Conservation (phyloP, 2,888 invertebrate species). For the Synergus umbraculus region DNA sequence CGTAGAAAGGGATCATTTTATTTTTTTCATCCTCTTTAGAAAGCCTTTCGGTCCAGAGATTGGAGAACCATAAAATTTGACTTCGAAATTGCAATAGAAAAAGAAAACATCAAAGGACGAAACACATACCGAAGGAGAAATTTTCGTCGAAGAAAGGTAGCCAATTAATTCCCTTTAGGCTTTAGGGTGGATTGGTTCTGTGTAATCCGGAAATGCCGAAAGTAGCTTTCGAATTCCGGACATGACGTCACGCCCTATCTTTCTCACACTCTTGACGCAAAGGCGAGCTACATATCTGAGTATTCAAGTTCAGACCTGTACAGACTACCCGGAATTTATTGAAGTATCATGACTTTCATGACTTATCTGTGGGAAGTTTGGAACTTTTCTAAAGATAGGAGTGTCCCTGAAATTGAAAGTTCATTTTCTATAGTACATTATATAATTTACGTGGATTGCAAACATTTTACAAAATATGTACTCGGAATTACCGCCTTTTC, state of each 20-base stretch:
- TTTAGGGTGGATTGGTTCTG: slow-evolving; percentile 15
- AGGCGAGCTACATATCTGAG: no score
- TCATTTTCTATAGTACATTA: no score
- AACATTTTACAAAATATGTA: no score
- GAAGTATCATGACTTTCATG: no score
- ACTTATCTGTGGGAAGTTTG: no score
- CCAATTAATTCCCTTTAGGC: slow-evolving; percentile 5
- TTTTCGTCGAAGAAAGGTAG: neutral
- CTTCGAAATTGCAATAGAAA: neutral
- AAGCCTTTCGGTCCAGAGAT: neutral
- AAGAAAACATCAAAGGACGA: neutral
- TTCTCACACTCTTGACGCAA: neutral
- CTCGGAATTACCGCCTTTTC: no score
- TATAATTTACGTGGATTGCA: no score
- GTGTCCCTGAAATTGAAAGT: no score
- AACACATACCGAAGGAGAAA: neutral
- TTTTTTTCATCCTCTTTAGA: neutral
- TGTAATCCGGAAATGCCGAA: slow-evolving; percentile 10
- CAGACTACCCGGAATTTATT: no score
- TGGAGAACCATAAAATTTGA: neutral
- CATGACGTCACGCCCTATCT: neutral
- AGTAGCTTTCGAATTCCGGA: slow-evolving; percentile 7
- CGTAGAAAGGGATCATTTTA: neutral
- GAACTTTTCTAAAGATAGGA: no score
- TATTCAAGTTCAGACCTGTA: no score